phyloP scores from a whole-genome alignment of 2,113 vertebrate species.

The Nibea coibor region DNA sequence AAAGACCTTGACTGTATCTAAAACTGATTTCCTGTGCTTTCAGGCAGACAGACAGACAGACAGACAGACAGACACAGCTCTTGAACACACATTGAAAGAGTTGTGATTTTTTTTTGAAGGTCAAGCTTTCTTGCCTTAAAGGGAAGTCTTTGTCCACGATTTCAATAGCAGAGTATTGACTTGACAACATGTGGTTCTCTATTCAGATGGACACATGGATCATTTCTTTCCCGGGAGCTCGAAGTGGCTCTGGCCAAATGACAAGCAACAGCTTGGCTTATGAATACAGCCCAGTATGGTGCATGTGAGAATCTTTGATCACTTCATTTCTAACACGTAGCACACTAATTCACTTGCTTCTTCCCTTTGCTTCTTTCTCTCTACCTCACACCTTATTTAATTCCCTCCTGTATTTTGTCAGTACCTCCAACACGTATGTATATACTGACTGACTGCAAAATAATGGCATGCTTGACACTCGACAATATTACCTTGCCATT shows the following conservation, averaged over 20 bases:
- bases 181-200: conserved; percentile 73
- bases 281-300: conserved; percentile 75
- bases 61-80: conserved; percentile 40
- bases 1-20: conserved; percentile 4
- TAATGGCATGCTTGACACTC: conserved; percentile 29
- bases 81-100: conserved; percentile 46
- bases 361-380: not conserved
- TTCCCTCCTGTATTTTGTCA: conserved; percentile 4
- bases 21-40: conserved; percentile 33
- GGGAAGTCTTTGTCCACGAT: conserved; percentile 73
- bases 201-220: conserved; percentile 73
- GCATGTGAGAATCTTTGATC: conserved; percentile 61
- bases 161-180: conserved; percentile 79
- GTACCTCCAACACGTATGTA: conserved; percentile 8
- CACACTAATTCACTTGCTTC: not conserved
- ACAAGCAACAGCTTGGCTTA: conserved; percentile 78
- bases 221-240: conserved; percentile 71
- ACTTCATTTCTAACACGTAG: conserved; percentile 32
- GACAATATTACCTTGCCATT: conserved; percentile 41
- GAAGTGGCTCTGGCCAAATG: conserved; percentile 75
- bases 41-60: conserved; percentile 31
- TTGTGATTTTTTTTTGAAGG: conserved; percentile 71
- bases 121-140: conserved; percentile 72
- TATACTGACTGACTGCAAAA: conserved; percentile 39
- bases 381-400: not conserved